phyloP scores from a whole-genome alignment of 2,797 vertebrate species.

The Sparus aurata region DNA sequence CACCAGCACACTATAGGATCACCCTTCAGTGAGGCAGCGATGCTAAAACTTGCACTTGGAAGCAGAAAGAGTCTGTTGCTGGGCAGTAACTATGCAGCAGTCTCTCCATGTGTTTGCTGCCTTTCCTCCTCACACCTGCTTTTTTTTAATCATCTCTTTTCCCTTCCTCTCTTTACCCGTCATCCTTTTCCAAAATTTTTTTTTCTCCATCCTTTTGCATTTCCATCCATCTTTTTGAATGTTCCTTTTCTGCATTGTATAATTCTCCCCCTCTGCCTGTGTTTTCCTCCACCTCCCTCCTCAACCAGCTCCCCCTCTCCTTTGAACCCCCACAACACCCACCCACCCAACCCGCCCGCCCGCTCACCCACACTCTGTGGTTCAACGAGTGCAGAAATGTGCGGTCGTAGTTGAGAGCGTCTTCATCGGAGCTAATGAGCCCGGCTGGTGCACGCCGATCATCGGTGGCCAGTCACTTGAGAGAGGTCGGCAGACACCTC shows the following conservation, averaged over 20 bases:
- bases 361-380: constrained; percentile 53
- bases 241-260: constrained; percentile 6
- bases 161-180: constrained; percentile 1
- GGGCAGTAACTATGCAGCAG: constrained; percentile 86
- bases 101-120: constrained; percentile 55
- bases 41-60: constrained; percentile 70
- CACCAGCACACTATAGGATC: constrained; percentile 38
- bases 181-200: background rate
- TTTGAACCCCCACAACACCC: background rate
- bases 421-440: constrained; percentile 55
- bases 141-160: constrained; percentile 41
- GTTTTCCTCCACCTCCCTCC: constrained; percentile 12
- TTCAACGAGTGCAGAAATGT: constrained; percentile 74
- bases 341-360: too few species aligned
- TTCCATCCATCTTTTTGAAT: constrained; percentile 8
- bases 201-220: background rate
- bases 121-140: constrained; percentile 43
- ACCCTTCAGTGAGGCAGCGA: constrained; percentile 32
- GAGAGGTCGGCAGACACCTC: constrained; percentile 47
- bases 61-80: constrained; percentile 81
- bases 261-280: constrained; percentile 13
- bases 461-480: constrained; percentile 49
- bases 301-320: background rate
- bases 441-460: constrained; percentile 33
- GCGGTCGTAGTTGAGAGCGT: constrained; percentile 64